phyloP scores from a whole-genome alignment of 23 tunicate genomes.

The Corella eumyota region DNA sequence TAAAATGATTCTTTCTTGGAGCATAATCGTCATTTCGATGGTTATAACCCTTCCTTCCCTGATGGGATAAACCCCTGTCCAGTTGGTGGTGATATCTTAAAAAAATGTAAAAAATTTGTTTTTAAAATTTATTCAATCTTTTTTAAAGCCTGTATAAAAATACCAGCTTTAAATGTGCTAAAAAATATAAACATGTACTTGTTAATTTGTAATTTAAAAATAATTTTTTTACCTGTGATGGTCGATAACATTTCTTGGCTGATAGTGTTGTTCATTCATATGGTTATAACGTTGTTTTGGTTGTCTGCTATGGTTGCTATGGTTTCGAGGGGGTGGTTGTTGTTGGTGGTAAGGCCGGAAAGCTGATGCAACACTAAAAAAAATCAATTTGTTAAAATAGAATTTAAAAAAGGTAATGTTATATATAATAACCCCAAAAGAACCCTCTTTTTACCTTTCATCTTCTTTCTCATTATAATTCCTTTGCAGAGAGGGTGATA shows the following conservation, averaged over 20 bases:
- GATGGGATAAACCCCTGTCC: constrained; percentile 10
- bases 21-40: neutral
- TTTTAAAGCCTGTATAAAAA: too few relatives aligned
- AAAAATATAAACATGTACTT: too few relatives aligned
- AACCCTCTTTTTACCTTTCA: constrained; percentile 29
- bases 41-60: neutral
- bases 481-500: constrained; percentile 32
- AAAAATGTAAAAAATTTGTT: too few relatives aligned
- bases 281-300: constrained; percentile 6
- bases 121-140: too few relatives aligned
- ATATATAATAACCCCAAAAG: neutral
- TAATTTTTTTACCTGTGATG: too few relatives aligned
- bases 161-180: too few relatives aligned
- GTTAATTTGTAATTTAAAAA: too few relatives aligned
- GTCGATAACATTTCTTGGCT: constrained; percentile 6
- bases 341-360: constrained; percentile 81
- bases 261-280: neutral
- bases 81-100: constrained; percentile 14
- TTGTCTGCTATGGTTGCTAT: constrained; percentile 5
- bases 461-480: constrained; percentile 44
- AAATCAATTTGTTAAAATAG: neutral
- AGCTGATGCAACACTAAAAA: constrained; percentile 64
- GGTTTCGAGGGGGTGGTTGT: constrained; percentile 9
- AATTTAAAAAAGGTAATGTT: neutral
- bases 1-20: neutral